Conservation (phyloP, 1,140 invertebrate species). For the Drosophila malerkotliana region DNA sequence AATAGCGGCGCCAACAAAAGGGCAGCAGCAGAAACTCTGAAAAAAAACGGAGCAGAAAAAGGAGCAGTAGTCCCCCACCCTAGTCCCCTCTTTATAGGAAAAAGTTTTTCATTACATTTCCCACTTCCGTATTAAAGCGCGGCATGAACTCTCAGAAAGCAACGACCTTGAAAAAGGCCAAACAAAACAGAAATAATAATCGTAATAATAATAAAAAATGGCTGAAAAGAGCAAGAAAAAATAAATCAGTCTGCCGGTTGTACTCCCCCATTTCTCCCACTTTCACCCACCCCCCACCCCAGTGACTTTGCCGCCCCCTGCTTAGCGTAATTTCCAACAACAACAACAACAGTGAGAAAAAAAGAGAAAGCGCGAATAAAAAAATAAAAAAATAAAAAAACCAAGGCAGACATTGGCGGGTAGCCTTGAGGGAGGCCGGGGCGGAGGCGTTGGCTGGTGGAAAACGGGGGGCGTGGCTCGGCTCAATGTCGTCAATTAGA, state of each 20-base stretch:
- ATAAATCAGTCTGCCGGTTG: constrained; percentile 70
- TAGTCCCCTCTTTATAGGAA: constrained; percentile 17
- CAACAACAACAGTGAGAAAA: constrained; percentile 30
- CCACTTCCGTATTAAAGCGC: constrained; percentile 69
- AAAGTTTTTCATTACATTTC: constrained; percentile 80
- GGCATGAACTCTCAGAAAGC: constrained; percentile 42
- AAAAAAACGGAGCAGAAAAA: constrained; percentile 8
- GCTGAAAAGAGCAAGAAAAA: constrained; percentile 69
- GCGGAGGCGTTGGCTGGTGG: neutral
- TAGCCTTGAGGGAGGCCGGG: neutral
- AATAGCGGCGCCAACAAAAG: constrained; percentile 58
- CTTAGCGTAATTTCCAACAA: constrained; percentile 77
- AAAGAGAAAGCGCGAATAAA: constrained; percentile 10
- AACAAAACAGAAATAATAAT: constrained; percentile 75
- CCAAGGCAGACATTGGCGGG: constrained; percentile 31
- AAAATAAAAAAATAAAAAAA: constrained; percentile 31
- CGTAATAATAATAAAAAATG: constrained; percentile 79
- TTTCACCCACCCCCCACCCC: neutral
- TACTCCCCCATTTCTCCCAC: neutral
- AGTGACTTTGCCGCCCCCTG: constrained; percentile 8
- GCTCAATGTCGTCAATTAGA: constrained; percentile 83
- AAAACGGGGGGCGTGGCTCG: constrained; percentile 13
- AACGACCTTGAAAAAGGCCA: constrained; percentile 71
- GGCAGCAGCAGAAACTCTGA: neutral
- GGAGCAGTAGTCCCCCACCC: neutral